Evolutionary conservation across 2,888 invertebrate species (phyloP), one percentile per base, ranked within the genome.

Genomic region (Dione juno): DNA sequence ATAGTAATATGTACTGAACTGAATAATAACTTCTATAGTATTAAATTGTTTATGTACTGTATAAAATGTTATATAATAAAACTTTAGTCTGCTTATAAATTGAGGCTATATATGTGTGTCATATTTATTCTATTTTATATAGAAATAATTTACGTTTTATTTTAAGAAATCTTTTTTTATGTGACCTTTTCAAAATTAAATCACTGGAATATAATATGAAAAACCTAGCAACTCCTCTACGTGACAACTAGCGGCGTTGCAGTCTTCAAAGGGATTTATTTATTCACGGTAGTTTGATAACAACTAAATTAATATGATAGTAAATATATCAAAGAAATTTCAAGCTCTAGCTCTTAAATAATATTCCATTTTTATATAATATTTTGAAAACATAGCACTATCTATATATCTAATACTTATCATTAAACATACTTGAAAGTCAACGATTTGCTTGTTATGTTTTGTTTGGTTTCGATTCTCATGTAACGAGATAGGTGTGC

Each of bases 211-310:
- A 72, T 69, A 69, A 66, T 28, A 63, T 50, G 45, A 58, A 71
- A 67, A 70, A 28, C 64, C 58, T 45, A 67, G 69, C 58, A 63
- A 21, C 66, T 43, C 61, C 68, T 63, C 71, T 69, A 74, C 74
- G 74, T 74, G 74, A 71, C 67, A 74, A 67, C 69, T 65, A 65
- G 50, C 53, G 67, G 65, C 40, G 43, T 67, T 69, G 67, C 67
- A 71, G 74, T 69, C 69, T 74, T 69, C 67, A 67, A 66, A 61
- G 67, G 68, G 71, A 70, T 74, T 74, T 69, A 70, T 74, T 74
- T 69, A 57, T 66, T 37, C 58, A 58, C 28, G 66, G 54, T 41
- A 41, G 63, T 61, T 52, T 68, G 67, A 53, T 65, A 72, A 69
- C 71, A 69, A 66, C 59, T 40, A 69, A 69, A 68, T 41, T 61